Conservation (phyloP, 2,797 vertebrate species). For the Lutjanus argentimaculatus region DNA sequence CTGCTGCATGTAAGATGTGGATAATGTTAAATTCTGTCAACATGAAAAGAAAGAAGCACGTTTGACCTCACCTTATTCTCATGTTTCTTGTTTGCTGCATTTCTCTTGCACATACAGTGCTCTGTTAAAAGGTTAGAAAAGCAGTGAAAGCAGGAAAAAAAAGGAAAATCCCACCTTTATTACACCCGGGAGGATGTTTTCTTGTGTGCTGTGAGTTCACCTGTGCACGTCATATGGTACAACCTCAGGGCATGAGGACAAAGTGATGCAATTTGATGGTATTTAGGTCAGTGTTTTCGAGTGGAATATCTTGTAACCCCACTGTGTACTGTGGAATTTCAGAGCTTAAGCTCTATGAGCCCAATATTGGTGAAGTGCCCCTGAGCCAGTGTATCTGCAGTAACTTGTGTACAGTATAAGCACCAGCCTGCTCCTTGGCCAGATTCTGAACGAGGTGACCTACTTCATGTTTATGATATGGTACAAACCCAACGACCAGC, state of each 20-base stretch:
- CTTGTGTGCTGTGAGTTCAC: slow-evolving; percentile 19
- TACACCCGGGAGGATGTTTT: neutral
- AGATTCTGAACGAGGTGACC: slow-evolving; percentile 1
- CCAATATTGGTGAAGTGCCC: neutral
- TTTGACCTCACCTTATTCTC: neutral
- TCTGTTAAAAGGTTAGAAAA: slow-evolving; percentile 4
- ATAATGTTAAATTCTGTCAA: neutral
- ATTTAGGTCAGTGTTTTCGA: slow-evolving; percentile 37
- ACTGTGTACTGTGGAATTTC: slow-evolving; percentile 15
- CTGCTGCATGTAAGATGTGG: neutral
- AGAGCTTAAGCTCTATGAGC: neutral
- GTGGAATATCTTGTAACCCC: slow-evolving; percentile 9
- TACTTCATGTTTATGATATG: neutral
- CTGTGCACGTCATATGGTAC: slow-evolving; percentile 16
- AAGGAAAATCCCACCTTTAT: neutral
- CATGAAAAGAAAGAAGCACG: no score
- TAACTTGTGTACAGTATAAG: neutral
- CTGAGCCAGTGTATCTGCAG: neutral
- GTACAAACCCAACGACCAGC: neutral
- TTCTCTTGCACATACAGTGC: neutral
- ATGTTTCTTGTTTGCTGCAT: neutral
- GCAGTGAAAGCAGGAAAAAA: neutral
- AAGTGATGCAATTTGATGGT: slow-evolving; percentile 6
- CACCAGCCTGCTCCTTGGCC: neutral
- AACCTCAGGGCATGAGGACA: slow-evolving; percentile 3